Conservation (phyloP, 2,113 vertebrate genomes). For the Butorides virescens region DNA sequence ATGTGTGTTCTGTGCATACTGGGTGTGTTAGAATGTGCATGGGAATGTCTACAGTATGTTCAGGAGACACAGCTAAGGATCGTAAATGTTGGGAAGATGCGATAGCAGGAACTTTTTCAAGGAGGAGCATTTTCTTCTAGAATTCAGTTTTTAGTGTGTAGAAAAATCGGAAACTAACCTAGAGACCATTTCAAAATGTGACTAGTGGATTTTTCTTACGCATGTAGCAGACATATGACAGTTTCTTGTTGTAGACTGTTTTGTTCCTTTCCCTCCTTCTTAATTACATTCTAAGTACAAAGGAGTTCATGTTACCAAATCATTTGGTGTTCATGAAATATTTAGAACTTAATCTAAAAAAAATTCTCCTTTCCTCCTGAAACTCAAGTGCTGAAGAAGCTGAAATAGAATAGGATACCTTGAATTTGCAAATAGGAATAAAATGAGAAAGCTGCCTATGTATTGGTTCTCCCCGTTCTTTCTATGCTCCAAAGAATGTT, state of each 20-base stretch:
- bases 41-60: neutral
- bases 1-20: neutral
- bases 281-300: neutral
- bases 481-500: neutral
- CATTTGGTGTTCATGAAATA: neutral
- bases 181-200: neutral
- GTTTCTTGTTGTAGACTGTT: neutral
- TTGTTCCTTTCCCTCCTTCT: neutral
- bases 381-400: neutral
- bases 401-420: neutral
- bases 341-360: conserved; percentile 24
- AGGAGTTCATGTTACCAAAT: neutral
- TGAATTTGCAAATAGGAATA: neutral
- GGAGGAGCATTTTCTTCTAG: neutral
- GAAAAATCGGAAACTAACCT: neutral
- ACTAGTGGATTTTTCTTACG: neutral
- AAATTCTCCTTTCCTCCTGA: neutral
- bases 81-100: neutral
- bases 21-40: neutral
- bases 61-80: neutral
- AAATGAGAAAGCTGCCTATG: neutral
- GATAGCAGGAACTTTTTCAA: conserved; percentile 3
- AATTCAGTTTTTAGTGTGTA: neutral
- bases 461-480: neutral
- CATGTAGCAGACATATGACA: neutral